These are phyloP conservation scores for Marisa cornuarietis DNA, from an alignment of 1,140 invertebrate species.

Conservation along the genomic window DNA sequence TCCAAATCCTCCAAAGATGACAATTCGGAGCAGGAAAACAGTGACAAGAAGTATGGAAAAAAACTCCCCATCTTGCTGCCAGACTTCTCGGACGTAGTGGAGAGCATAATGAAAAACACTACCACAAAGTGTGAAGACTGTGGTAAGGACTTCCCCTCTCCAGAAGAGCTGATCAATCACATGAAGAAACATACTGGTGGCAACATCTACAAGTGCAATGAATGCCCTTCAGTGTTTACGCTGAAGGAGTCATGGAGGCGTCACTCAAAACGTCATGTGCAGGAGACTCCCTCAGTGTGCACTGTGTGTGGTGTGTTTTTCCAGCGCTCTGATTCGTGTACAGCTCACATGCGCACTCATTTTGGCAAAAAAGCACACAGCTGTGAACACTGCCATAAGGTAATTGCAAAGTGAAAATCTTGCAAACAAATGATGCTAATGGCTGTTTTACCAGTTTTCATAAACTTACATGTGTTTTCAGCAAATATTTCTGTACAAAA, in stretches of 20 bases:
- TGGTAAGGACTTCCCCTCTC: neutral
- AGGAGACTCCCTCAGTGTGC: constrained; percentile 16
- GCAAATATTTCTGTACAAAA: too few species aligned
- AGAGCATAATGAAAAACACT: neutral
- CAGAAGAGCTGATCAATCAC: constrained; percentile 12
- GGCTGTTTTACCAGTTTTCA: too few species aligned
- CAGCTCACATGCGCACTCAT: constrained; percentile 22
- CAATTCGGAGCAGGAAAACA: neutral
- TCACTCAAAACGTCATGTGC: constrained; percentile 2
- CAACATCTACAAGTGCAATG: constrained; percentile 7
- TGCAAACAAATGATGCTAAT: too few species aligned
- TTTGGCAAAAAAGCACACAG: constrained; percentile 16
- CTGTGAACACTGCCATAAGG: constrained; percentile 21
- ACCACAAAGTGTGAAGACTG: constrained; percentile 12
- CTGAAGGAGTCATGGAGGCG: constrained; percentile 7
- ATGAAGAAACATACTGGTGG: constrained; percentile 20
- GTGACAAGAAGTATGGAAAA: neutral
- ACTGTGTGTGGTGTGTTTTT: constrained; percentile 7
- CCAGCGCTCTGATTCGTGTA: constrained; percentile 15
- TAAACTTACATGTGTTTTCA: too few species aligned
- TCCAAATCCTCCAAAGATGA: neutral
- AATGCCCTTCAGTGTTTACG: constrained; percentile 13
- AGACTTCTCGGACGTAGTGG: constrained; percentile 7
- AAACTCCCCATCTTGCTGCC: constrained; percentile 19
- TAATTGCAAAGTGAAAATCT: neutral